Evolutionary conservation across 2,888 invertebrate genomes (phyloP).

Genomic region (Xestia rhomboidea): DNA sequence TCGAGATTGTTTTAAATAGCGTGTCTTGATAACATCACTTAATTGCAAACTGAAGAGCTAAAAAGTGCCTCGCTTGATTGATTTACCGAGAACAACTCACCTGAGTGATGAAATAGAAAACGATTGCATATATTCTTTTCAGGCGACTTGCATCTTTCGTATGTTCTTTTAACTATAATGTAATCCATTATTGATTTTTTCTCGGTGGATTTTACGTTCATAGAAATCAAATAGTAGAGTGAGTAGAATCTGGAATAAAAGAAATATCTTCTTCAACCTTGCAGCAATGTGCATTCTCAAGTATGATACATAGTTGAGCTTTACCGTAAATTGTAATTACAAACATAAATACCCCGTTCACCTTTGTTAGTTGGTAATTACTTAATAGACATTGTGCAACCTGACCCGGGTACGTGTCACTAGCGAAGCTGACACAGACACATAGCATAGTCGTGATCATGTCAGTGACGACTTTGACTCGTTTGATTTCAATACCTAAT

Average conservation of each 20-base stretch:
- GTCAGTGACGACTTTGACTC: conserved; percentile 38
- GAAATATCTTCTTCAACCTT: conserved; percentile 10
- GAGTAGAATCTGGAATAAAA: conserved; percentile 6
- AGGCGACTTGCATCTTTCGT: neutral
- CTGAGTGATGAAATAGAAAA: conserved; percentile 19
- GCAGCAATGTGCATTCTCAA: conserved; percentile 24
- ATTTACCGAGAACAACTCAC: conserved; percentile 38
- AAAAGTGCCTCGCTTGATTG: conserved; percentile 21
- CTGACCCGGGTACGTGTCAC: conserved; percentile 57
- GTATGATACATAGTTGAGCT: conserved; percentile 42
- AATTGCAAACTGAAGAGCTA: conserved; percentile 25
- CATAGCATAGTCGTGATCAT: conserved; percentile 54
- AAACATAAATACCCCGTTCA: conserved; percentile 62
- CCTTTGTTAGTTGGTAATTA: conserved; percentile 67
- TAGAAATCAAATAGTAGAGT: neutral
- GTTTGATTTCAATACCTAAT: conserved; percentile 52
- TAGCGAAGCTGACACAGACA: conserved; percentile 54
- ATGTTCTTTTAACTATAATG: neutral
- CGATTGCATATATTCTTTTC: neutral
- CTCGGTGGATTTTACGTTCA: neutral
- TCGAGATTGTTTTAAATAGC: conserved; percentile 34
- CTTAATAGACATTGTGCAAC: conserved; percentile 66
- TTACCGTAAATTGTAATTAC: conserved; percentile 51
- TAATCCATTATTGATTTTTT: neutral
- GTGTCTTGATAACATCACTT: conserved; percentile 30